Evolutionary conservation across 1,140 invertebrate genomes (phyloP).

Genomic region (Anastatus disparis): DNA sequence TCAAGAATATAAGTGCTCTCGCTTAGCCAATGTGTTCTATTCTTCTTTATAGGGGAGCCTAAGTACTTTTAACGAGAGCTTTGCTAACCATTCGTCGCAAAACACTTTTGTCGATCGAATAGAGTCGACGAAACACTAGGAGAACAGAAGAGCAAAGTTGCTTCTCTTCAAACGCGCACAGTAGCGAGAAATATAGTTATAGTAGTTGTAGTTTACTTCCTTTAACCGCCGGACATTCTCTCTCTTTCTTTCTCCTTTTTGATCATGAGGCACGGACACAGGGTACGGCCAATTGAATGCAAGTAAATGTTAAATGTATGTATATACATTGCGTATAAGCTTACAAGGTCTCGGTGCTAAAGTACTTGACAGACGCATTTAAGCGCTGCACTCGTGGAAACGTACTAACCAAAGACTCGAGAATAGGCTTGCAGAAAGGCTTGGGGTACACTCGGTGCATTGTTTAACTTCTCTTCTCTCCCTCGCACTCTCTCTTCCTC

Average conservation of each 20-base stretch:
- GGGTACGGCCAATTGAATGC: slow-evolving; percentile 22
- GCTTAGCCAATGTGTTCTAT: slow-evolving; percentile 26
- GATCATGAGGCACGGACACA: too few species aligned
- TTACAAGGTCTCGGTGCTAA: slow-evolving; percentile 52
- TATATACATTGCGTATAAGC: too few species aligned
- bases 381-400: slow-evolving; percentile 58
- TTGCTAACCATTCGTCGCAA: slow-evolving; percentile 56
- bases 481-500: too few species aligned
- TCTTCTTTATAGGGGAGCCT: slow-evolving; percentile 13
- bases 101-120: slow-evolving; percentile 65
- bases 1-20: too few species aligned
- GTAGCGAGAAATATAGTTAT: too few species aligned
- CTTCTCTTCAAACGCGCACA: too few species aligned
- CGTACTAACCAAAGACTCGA: slow-evolving; percentile 59
- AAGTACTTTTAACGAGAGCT: background rate
- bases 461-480: too few species aligned
- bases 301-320: too few species aligned
- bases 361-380: slow-evolving; percentile 42
- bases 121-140: slow-evolving; percentile 57
- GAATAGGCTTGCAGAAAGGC: slow-evolving; percentile 55
- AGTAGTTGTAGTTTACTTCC: background rate
- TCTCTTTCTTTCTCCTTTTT: background rate
- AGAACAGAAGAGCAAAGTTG: slow-evolving; percentile 45
- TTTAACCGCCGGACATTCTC: background rate
- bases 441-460: too few species aligned